Evolutionary conservation across 2,113 vertebrate genomes (phyloP).

Genomic region (Psittacula cyanocephala): DNA sequence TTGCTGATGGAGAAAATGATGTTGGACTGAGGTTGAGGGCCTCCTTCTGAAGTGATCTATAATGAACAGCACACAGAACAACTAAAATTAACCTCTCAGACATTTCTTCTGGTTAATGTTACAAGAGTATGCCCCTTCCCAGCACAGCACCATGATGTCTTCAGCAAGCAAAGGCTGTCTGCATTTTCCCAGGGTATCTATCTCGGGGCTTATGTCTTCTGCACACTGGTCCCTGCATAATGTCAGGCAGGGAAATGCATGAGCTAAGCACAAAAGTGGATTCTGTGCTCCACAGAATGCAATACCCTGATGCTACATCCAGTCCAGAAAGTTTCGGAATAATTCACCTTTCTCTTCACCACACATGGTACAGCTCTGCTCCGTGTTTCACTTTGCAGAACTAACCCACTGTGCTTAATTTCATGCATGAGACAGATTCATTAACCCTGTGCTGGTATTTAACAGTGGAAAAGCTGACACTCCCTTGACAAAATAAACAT

Average conservation of each 20-base stretch:
- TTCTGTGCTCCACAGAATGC: background rate
- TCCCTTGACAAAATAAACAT: background rate
- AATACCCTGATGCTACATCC: background rate
- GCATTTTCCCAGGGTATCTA: background rate
- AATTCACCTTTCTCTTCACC: background rate
- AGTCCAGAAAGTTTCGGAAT: background rate
- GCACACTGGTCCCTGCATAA: background rate
- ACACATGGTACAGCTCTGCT: background rate
- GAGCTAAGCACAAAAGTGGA: background rate
- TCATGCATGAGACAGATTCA: background rate
- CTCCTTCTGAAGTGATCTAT: conserved; percentile 93
- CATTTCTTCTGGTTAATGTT: background rate
- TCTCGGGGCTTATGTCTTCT: background rate
- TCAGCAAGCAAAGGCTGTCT: background rate
- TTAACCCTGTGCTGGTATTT: background rate
- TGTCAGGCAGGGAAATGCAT: background rate
- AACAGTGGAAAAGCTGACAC: background rate
- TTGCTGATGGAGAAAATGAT: conserved; percentile 88
- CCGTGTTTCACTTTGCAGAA: background rate
- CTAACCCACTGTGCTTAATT: background rate
- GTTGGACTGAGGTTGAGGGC: conserved; percentile 94
- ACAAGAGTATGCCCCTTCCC: background rate
- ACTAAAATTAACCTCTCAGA: background rate
- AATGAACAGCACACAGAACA: background rate
- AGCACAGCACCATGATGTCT: background rate